Conservation (phyloP, 2,113 vertebrate genomes). For the Motacilla tschutschensis region DNA sequence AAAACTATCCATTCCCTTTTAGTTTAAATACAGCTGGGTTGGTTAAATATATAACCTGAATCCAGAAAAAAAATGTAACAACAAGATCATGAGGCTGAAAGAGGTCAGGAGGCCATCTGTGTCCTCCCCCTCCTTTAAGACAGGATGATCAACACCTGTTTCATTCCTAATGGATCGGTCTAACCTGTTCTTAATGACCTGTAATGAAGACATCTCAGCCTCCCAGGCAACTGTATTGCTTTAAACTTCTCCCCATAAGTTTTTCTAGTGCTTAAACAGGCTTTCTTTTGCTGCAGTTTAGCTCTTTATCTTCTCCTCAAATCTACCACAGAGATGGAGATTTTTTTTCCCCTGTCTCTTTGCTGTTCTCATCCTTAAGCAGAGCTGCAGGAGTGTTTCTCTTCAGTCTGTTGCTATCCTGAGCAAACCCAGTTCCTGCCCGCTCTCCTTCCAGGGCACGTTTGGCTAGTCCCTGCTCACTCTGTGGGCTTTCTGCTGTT, state of each 20-base stretch:
- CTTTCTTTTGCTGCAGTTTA: background rate
- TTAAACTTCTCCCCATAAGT: background rate
- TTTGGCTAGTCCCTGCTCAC: background rate
- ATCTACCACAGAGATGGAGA: background rate
- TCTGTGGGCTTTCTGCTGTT: background rate
- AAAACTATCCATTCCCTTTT: background rate
- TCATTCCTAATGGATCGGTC: constrained; percentile 2
- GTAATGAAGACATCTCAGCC: constrained; percentile 6
- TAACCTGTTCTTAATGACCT: constrained; percentile 45
- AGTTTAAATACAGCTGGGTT: background rate
- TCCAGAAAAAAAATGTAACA: background rate
- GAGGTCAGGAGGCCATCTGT: constrained; percentile 40
- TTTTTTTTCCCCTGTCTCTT: fast-evolving
- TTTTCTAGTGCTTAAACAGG: background rate
- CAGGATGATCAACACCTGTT: constrained; percentile 9
- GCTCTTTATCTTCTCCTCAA: background rate
- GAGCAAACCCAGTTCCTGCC: background rate
- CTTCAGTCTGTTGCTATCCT: background rate
- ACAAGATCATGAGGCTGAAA: background rate
- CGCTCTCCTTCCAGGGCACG: background rate
- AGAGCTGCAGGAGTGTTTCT: background rate
- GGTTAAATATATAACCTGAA: background rate
- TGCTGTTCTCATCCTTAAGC: background rate
- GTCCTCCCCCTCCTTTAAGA: constrained; percentile 5
- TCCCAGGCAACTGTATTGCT: background rate